Conservation (phyloP, 2,888 invertebrate genomes). For the Acleris emargana region DNA sequence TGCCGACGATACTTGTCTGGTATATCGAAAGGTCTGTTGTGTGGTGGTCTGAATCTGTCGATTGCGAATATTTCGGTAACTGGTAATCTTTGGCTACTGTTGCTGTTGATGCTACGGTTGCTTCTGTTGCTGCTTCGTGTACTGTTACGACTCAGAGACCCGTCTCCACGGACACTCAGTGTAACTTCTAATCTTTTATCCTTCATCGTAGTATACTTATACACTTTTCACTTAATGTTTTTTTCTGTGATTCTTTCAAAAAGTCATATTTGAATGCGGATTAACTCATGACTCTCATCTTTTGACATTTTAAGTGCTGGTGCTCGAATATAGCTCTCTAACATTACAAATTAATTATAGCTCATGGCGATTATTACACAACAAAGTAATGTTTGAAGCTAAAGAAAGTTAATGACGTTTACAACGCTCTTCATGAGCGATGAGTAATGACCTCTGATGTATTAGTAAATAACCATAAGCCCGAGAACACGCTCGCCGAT, state of each 20-base stretch:
- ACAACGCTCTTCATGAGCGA: constrained; percentile 61
- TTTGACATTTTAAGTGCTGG: constrained; percentile 48
- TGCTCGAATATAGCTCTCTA: constrained; percentile 51
- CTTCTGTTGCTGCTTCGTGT: constrained; percentile 71
- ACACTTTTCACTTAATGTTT: neutral
- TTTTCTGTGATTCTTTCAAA: constrained; percentile 28
- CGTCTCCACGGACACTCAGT: constrained; percentile 77
- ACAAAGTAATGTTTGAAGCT: constrained; percentile 58
- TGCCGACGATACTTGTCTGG: constrained; percentile 69
- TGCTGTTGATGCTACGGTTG: constrained; percentile 67
- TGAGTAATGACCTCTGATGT: constrained; percentile 69
- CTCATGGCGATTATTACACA: constrained; percentile 51
- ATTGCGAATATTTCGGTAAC: constrained; percentile 75
- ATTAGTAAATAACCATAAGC: constrained; percentile 70
- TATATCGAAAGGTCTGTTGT: constrained; percentile 70
- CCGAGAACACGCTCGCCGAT: constrained; percentile 63
- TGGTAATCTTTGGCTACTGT: constrained; percentile 62
- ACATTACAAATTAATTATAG: constrained; percentile 58
- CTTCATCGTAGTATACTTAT: constrained; percentile 56
- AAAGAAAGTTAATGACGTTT: constrained; percentile 70
- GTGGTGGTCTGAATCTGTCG: constrained; percentile 69
- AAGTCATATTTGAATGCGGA: constrained; percentile 6
- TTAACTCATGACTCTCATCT: constrained; percentile 42
- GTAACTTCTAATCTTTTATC: constrained; percentile 78
- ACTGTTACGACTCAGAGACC: constrained; percentile 70